Evolutionary conservation across 2,113 vertebrate genomes (phyloP).

Genomic region (Oenanthe oenanthe): DNA sequence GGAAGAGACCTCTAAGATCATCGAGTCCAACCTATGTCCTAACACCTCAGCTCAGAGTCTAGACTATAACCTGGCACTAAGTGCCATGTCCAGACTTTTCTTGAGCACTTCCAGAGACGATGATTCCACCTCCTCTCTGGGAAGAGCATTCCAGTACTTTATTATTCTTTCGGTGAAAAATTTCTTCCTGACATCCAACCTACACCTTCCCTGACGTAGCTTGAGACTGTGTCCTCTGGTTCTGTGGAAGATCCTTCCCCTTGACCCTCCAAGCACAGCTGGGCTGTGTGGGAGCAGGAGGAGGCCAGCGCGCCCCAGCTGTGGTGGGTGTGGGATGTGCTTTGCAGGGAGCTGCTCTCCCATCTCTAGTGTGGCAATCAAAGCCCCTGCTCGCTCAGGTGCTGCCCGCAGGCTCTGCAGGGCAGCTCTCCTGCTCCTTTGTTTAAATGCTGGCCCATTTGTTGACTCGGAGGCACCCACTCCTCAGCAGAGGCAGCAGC

Average conservation of each 20-base stretch:
- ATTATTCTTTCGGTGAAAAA: too few species aligned
- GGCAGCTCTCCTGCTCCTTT: slow-evolving; percentile 69
- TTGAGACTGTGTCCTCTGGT: too few species aligned
- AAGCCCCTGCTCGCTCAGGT: slow-evolving; percentile 4
- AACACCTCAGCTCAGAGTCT: too few species aligned
- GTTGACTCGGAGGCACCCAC: slow-evolving; percentile 71
- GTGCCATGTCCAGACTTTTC: too few species aligned
- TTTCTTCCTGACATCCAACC: too few species aligned
- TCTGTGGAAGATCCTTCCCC: neutral
- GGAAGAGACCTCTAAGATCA: too few species aligned
- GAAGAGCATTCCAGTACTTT: too few species aligned
- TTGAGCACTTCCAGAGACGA: too few species aligned
- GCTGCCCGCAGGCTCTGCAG: neutral
- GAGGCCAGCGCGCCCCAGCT: fast-evolving
- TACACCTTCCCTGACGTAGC: too few species aligned
- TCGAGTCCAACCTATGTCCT: too few species aligned
- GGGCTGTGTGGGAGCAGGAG: neutral
- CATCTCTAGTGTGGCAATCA: neutral
- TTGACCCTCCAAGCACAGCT: neutral
- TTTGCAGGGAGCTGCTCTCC: neutral
- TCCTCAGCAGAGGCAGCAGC: slow-evolving; percentile 32
- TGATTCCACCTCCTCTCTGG: too few species aligned
- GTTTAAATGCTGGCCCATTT: slow-evolving; percentile 74
- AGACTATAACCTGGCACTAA: too few species aligned
- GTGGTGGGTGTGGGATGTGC: neutral